These are phyloP conservation scores for Glyphotaelius pellucidus DNA, from an alignment of 2,888 invertebrate genomes.

Conservation along the genomic window DNA sequence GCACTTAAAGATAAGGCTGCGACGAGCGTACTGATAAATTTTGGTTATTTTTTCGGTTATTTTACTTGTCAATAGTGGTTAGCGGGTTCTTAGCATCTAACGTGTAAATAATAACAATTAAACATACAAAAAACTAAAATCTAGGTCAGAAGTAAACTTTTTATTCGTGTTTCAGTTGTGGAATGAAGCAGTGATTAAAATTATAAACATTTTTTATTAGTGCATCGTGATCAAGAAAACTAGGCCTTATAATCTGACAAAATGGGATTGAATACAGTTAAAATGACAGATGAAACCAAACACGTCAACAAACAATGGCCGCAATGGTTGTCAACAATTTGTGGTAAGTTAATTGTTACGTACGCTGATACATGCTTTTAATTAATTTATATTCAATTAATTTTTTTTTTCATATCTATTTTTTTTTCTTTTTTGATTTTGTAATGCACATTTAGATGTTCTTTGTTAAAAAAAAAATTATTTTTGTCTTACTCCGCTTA, in stretches of 20 bases:
- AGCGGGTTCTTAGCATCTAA: background rate
- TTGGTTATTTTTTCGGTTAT: background rate
- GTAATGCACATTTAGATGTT: no score
- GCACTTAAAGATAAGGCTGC: background rate
- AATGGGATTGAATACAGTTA: background rate
- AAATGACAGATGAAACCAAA: background rate
- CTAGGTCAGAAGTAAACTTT: background rate
- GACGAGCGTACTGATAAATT: background rate
- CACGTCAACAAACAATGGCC: constrained; percentile 69
- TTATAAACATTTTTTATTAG: background rate
- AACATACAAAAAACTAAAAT: no score
- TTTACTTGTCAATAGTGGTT: background rate
- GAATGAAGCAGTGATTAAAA: background rate
- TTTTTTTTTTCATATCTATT: no score
- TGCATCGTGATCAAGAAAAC: background rate
- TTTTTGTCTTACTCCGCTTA: no score
- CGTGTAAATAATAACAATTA: background rate
- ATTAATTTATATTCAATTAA: no score
- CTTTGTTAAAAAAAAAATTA: no score
- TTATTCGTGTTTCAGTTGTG: background rate
- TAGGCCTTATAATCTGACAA: background rate
- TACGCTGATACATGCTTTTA: background rate
- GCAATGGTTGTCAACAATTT: constrained; percentile 70
- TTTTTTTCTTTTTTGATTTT: no score
- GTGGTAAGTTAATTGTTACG: constrained; percentile 68